Evolutionary conservation across 2,888 invertebrate genomes (phyloP).

Genomic region (Coremacera marginata): DNA sequence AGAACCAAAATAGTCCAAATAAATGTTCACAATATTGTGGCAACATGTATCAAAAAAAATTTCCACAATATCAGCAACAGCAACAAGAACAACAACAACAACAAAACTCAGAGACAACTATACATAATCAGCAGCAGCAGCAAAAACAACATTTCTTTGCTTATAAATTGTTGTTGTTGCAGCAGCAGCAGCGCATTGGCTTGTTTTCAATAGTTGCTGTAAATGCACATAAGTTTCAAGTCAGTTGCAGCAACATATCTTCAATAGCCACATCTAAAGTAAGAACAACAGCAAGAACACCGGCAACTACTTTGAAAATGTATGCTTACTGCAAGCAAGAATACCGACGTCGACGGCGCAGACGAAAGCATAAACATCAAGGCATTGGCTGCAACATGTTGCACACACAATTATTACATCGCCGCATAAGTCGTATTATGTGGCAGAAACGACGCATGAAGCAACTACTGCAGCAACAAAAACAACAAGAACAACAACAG

Average conservation of each 20-base stretch:
- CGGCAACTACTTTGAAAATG: not conserved
- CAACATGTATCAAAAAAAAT: slow-evolving; percentile 19
- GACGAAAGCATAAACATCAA: not conserved
- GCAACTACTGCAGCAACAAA: not conserved
- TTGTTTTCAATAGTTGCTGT: slow-evolving; percentile 4
- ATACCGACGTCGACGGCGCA: not conserved
- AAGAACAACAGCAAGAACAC: not conserved
- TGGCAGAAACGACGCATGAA: not conserved
- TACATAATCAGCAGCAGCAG: not conserved
- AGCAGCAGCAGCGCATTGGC: not conserved
- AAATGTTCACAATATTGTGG: slow-evolving; percentile 18
- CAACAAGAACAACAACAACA: not conserved
- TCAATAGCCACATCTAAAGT: not conserved
- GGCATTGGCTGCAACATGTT: not conserved
- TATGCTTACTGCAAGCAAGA: not conserved
- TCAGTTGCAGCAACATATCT: not conserved
- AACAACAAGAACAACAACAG: not conserved
- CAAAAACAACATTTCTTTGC: not conserved
- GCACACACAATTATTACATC: not conserved
- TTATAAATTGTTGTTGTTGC: not conserved
- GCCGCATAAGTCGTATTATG: not conserved
- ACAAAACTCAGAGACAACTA: not conserved
- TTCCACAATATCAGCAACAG: too few species aligned
- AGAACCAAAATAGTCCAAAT: not conserved
- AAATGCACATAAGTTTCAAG: not conserved